A percentile compares a stretch with the other conserved stretches of the same genome.
These are phyloP conservation scores for Cynoglossus semilaevis DNA, from an alignment of 2,113 vertebrate genomes.

Conservation along the genomic window DNA sequence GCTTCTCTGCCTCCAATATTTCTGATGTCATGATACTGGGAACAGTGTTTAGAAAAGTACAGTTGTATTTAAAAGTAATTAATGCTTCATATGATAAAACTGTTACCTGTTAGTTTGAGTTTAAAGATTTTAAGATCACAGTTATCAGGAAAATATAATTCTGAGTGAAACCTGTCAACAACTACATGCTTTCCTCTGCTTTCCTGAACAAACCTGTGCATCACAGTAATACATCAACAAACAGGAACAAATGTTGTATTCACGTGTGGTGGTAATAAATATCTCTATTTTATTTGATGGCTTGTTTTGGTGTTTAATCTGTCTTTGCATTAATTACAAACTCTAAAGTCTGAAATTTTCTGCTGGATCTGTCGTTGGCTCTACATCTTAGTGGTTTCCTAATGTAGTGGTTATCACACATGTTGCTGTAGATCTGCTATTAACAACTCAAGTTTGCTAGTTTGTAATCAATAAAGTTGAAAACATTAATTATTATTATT, in stretches of 20 bases:
- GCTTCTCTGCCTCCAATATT: not conserved
- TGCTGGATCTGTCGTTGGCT: too few species aligned
- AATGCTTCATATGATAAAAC: not conserved
- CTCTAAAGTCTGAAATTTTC: too few species aligned
- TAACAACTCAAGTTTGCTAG: too few species aligned
- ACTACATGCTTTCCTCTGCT: not conserved
- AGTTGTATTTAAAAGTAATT: not conserved
- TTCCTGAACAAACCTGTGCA: not conserved
- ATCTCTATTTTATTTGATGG: conserved; percentile 45
- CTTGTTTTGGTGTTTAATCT: not conserved
- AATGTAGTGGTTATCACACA: too few species aligned
- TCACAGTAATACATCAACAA: conserved; percentile 5
- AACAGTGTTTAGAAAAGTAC: not conserved
- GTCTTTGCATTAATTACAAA: not conserved
- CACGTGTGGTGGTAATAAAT: conserved; percentile 40
- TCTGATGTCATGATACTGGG: not conserved
- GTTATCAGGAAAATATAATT: not conserved
- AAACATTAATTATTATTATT: too few species aligned
- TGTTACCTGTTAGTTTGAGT: not conserved
- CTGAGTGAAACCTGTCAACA: not conserved
- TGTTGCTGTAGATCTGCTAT: too few species aligned
- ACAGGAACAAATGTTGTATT: conserved; percentile 19
- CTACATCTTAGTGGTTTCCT: too few species aligned
- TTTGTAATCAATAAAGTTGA: too few species aligned
- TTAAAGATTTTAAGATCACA: not conserved